phyloP scores from a whole-genome alignment of 2,888 invertebrate genomes.

The Phalera bucephala region DNA sequence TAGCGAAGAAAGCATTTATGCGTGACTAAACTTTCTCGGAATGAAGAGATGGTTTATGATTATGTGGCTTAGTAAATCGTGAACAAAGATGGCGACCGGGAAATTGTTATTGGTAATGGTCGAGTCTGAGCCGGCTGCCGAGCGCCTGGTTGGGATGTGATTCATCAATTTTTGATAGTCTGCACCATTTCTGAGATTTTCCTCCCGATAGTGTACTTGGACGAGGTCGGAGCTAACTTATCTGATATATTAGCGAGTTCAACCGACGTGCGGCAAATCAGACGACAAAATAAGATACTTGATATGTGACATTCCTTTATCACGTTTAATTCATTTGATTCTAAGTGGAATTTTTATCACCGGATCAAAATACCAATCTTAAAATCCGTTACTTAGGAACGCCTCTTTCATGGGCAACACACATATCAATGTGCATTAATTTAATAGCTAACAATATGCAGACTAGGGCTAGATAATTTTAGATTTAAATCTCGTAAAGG shows the following conservation, averaged over 20 bases:
- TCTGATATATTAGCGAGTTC: not conserved
- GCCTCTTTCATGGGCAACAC: too few species aligned
- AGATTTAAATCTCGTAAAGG: too few species aligned
- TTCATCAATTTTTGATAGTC: constrained; percentile 61
- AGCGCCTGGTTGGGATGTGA: constrained; percentile 37
- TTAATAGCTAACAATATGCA: too few species aligned
- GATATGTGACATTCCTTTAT: too few species aligned
- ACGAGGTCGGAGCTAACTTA: not conserved
- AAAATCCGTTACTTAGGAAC: too few species aligned
- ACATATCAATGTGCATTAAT: too few species aligned
- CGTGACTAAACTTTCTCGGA: constrained; percentile 26
- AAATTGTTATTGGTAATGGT: constrained; percentile 64
- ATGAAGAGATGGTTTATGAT: constrained; percentile 30
- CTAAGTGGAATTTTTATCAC: too few species aligned
- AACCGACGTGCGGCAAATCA: not conserved
- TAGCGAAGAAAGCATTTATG: constrained; percentile 11
- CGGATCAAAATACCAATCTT: too few species aligned
- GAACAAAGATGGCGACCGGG: constrained; percentile 63
- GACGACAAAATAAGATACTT: too few species aligned
- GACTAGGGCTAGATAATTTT: too few species aligned
- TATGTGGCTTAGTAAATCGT: constrained; percentile 52
- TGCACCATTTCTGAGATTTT: constrained; percentile 41
- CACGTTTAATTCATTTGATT: too few species aligned
- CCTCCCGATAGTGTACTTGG: constrained; percentile 24
- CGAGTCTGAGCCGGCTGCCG: constrained; percentile 27